These are phyloP conservation scores for Lipotes vexillifer DNA, from an alignment of 2,113 vertebrate species.

Conservation along the genomic window DNA sequence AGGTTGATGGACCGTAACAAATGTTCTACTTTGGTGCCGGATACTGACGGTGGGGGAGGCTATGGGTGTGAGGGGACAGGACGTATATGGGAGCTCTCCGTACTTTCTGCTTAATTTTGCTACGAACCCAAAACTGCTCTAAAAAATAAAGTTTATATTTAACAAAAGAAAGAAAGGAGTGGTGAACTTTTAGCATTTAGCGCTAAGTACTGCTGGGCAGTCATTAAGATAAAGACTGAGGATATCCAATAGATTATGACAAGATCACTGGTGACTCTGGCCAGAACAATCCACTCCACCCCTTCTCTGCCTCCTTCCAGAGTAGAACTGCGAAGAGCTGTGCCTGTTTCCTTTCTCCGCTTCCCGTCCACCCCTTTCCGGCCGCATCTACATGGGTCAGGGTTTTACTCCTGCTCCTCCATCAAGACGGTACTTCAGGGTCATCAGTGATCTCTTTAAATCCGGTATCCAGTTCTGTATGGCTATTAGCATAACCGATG, in stretches of 20 bases:
- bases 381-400: neutral
- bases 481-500: neutral
- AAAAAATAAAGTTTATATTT: neutral
- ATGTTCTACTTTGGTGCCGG: neutral
- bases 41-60: neutral
- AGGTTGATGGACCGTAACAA: neutral
- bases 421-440: neutral
- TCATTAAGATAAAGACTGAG: neutral
- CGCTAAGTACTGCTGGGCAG: neutral
- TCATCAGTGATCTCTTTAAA: neutral
- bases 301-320: neutral
- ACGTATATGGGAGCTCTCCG: neutral
- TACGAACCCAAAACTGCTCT: neutral
- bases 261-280: neutral
- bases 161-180: neutral
- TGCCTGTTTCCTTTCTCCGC: neutral
- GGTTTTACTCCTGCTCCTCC: neutral
- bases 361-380: neutral
- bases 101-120: neutral
- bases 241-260: neutral
- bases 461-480: neutral
- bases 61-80: no score
- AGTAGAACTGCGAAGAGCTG: neutral
- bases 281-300: neutral
- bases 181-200: neutral